Conservation (phyloP, 2,797 vertebrate genomes). For the Brachyrhaphis roseni region DNA sequence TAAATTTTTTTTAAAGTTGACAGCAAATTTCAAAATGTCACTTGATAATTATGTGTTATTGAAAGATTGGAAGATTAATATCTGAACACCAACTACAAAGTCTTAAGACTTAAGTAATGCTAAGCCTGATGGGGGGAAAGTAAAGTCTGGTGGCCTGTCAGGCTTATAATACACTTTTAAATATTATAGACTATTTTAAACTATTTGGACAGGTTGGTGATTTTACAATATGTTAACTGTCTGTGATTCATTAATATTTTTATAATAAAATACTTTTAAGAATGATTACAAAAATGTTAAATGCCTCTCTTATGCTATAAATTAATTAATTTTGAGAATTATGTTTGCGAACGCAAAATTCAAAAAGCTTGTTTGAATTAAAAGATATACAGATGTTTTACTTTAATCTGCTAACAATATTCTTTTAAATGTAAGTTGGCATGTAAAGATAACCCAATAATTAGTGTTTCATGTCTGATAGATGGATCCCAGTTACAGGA, state of each 20-base stretch:
- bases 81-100: no score
- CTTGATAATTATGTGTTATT: no score
- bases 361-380: background rate
- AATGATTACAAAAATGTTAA: background rate
- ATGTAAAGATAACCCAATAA: background rate
- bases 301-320: background rate
- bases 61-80: no score
- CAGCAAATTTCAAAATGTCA: no score
- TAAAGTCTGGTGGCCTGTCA: no score
- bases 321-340: background rate
- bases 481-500: background rate
- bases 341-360: background rate
- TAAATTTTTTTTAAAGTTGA: no score
- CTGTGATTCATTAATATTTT: background rate
- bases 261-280: background rate
- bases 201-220: background rate
- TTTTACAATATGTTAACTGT: background rate
- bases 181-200: no score
- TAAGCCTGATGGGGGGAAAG: no score
- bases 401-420: background rate
- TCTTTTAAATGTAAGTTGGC: background rate
- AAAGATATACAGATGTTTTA: background rate
- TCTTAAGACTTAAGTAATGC: no score
- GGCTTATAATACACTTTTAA: no score
- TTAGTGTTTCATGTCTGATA: background rate